Evolutionary conservation across 2,888 invertebrate species (phyloP).

Genomic region (Harpalus rufipes): DNA sequence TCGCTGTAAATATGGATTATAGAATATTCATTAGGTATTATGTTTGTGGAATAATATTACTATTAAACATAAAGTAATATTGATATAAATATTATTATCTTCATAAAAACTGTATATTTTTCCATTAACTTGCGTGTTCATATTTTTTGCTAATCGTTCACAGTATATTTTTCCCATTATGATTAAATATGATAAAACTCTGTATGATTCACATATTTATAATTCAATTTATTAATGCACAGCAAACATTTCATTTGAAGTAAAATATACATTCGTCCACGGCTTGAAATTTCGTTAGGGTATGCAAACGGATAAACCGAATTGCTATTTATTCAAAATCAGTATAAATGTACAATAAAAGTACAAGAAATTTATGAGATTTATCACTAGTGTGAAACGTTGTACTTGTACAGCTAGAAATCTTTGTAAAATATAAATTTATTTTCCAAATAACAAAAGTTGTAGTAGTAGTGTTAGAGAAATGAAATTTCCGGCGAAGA

Average conservation of each 20-base stretch:
- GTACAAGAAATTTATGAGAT: slow-evolving; percentile 14
- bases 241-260: background rate
- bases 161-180: too few species aligned
- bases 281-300: background rate
- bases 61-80: too few species aligned
- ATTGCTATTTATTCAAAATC: slow-evolving; percentile 5
- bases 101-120: too few species aligned
- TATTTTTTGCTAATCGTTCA: too few species aligned
- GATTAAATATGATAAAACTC: too few species aligned
- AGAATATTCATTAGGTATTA: too few species aligned
- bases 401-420: background rate
- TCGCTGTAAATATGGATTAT: too few species aligned
- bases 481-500: background rate
- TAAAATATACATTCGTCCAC: background rate
- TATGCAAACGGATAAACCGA: background rate
- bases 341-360: slow-evolving; percentile 16
- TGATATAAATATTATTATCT: too few species aligned
- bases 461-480: background rate
- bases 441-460: slow-evolving; percentile 31
- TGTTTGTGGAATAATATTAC: too few species aligned
- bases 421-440: slow-evolving; percentile 40
- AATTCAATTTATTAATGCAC: background rate
- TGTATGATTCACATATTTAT: too few species aligned
- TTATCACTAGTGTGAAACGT: slow-evolving; percentile 26
- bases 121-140: too few species aligned